Evolutionary conservation across 2,888 invertebrate genomes (phyloP).

Genomic region (Hypena proboscidalis): DNA sequence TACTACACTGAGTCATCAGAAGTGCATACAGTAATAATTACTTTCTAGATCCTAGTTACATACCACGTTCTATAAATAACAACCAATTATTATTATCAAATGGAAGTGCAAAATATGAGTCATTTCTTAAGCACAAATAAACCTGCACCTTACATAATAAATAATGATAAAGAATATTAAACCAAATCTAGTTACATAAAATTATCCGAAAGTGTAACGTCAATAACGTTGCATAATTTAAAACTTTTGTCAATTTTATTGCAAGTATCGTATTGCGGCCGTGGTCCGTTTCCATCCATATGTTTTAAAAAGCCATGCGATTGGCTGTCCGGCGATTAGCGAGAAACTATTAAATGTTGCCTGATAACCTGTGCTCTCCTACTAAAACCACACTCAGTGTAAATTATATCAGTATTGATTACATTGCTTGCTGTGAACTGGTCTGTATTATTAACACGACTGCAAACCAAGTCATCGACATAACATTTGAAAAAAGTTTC

Average conservation of each 20-base stretch:
- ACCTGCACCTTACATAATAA: no score
- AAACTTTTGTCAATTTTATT: constrained; percentile 3
- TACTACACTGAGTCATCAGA: no score
- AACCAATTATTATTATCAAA: no score
- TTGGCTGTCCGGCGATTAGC: constrained; percentile 51
- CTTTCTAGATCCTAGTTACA: no score
- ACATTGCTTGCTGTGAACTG: constrained; percentile 13
- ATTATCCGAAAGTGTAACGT: neutral
- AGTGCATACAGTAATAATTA: no score
- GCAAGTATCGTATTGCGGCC: constrained; percentile 19
- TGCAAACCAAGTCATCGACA: no score
- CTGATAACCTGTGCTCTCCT: constrained; percentile 47
- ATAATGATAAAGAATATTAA: no score
- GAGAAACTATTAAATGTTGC: constrained; percentile 42
- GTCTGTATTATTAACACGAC: neutral
- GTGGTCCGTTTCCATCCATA: constrained; percentile 24
- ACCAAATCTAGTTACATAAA: neutral
- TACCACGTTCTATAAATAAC: no score
- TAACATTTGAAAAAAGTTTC: no score
- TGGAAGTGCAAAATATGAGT: no score
- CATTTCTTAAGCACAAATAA: no score
- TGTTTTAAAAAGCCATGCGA: constrained; percentile 36
- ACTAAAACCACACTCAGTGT: neutral
- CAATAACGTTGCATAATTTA: constrained; percentile 4
- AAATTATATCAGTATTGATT: constrained; percentile 1